Conservation (phyloP, 2,797 vertebrate genomes). For the Catostomus latipinnis region DNA sequence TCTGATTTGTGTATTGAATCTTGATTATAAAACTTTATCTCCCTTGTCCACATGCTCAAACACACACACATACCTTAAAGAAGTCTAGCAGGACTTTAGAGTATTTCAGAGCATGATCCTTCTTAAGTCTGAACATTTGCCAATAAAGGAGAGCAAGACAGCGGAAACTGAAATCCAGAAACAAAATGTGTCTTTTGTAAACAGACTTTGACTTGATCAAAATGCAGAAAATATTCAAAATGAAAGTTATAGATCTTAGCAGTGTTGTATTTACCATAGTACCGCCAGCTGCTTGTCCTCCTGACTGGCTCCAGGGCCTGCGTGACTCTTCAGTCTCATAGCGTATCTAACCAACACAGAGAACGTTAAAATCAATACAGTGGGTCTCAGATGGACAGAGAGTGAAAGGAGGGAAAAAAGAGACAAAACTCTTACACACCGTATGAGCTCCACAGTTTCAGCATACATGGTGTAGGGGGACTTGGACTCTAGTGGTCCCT, state of each 20-base stretch:
- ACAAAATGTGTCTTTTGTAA: conserved; percentile 16
- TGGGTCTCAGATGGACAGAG: not conserved
- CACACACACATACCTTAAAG: conserved; percentile 86
- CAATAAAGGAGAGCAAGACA: conserved; percentile 98
- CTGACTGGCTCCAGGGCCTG: conserved; percentile 86
- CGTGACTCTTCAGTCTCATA: conserved; percentile 96
- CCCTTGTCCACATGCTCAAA: not conserved
- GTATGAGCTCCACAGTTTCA: conserved; percentile 97
- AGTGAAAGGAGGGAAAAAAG: not conserved
- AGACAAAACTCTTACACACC: conserved; percentile 72
- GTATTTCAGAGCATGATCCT: conserved; percentile 96
- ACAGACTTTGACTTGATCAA: not conserved
- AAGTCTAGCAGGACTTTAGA: conserved; percentile 96
- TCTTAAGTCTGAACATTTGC: conserved; percentile 98
- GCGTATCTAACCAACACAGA: conserved; percentile 86
- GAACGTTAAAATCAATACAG: conserved; percentile 45
- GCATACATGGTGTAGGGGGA: conserved; percentile 98
- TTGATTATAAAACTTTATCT: too few species aligned
- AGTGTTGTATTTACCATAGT: conserved; percentile 84
- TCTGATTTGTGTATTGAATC: too few species aligned
- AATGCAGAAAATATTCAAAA: not conserved
- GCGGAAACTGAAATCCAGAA: conserved; percentile 83
- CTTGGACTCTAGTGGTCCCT: conserved; percentile 95
- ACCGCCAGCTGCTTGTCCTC: conserved; percentile 97
- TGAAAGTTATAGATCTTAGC: not conserved